Evolutionary conservation across 2,113 vertebrate genomes (phyloP).

Genomic region (Chlorodrepanis virens): DNA sequence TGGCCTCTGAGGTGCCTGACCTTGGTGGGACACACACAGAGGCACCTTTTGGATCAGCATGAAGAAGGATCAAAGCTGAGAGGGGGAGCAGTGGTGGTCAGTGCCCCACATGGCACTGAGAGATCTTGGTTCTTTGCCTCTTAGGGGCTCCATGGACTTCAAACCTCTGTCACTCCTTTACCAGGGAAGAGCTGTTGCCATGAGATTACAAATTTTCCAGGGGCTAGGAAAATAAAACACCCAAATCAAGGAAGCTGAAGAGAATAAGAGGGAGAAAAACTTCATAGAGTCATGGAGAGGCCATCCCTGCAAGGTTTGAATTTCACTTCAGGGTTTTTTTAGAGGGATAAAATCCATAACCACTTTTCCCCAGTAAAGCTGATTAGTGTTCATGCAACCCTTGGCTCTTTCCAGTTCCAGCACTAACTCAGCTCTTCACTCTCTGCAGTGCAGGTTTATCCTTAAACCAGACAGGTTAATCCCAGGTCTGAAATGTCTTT

Average conservation of each 20-base stretch:
- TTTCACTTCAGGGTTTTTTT: not conserved
- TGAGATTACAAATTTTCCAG: not conserved
- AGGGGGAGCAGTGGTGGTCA: not conserved
- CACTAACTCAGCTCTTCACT: not conserved
- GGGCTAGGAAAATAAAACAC: not conserved
- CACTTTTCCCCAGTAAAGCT: not conserved
- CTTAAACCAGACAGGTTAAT: not conserved
- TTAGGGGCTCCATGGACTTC: not conserved
- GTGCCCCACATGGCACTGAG: not conserved
- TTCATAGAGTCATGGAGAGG: not conserved
- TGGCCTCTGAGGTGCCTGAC: not conserved
- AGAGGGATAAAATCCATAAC: not conserved
- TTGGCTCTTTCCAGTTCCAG: not conserved
- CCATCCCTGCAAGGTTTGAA: not conserved
- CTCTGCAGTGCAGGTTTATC: not conserved
- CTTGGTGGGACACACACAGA: not conserved
- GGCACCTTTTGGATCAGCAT: not conserved
- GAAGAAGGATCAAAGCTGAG: not conserved
- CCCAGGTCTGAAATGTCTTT: not conserved
- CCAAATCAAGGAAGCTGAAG: not conserved
- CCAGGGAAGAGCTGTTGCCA: not conserved
- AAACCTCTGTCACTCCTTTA: not conserved
- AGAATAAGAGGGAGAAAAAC: not conserved
- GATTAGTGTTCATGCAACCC: not conserved
- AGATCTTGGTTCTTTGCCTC: not conserved